These are phyloP conservation scores for Chironomus tepperi DNA, from an alignment of 1,140 invertebrate genomes.

Conservation along the genomic window DNA sequence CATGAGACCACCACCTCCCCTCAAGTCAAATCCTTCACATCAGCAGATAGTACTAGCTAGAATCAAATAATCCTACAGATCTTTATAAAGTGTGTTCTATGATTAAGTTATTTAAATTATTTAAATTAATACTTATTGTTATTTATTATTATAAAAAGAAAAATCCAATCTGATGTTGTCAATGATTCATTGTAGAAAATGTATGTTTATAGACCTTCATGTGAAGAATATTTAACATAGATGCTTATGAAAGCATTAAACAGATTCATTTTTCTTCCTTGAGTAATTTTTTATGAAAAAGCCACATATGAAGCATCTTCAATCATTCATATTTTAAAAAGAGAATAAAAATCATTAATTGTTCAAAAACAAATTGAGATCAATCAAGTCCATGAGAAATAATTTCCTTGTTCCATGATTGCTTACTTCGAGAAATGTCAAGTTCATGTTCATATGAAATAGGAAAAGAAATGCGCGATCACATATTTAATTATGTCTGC, in stretches of 20 bases:
- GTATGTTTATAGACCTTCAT: too few relatives aligned
- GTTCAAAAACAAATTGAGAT: too few relatives aligned
- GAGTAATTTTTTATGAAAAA: neutral
- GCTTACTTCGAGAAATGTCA: neutral
- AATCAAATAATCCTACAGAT: neutral
- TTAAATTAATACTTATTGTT: neutral
- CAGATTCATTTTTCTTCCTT: neutral
- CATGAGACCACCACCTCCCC: neutral
- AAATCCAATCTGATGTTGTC: neutral
- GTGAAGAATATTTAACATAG: neutral
- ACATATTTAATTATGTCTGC: too few relatives aligned
- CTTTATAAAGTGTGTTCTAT: too few relatives aligned
- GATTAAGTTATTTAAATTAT: slow-evolving; percentile 1
- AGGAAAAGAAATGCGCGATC: too few relatives aligned
- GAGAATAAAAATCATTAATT: neutral
- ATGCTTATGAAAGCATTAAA: neutral
- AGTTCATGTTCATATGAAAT: neutral
- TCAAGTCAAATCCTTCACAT: neutral
- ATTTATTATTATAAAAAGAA: neutral
- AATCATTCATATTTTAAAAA: neutral
- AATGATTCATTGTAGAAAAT: neutral
- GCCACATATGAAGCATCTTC: neutral
- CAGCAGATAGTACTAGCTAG: neutral
- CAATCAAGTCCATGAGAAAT: too few relatives aligned
- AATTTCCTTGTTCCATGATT: too few relatives aligned